Percentiles rank a stretch among this genome's conserved stretches.
Evolutionary conservation across 2,888 invertebrate species (phyloP).

Genomic region (Drosophila buzzatii): DNA sequence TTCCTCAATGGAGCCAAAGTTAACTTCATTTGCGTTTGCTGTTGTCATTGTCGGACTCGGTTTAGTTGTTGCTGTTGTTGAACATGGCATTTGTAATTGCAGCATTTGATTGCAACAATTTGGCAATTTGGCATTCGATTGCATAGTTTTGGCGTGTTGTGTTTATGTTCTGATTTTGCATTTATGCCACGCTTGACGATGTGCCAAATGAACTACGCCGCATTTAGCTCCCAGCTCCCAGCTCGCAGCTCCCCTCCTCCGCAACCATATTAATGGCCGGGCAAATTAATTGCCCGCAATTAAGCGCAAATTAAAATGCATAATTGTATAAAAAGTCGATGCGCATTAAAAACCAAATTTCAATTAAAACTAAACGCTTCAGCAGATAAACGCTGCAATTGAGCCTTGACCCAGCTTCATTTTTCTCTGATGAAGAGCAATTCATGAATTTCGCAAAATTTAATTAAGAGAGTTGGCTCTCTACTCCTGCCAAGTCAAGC

Average conservation of each 20-base stretch:
- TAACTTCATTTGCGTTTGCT: constrained; percentile 46
- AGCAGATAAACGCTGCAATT: neutral
- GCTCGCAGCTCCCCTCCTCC: too few relatives aligned
- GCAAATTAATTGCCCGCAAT: constrained; percentile 68
- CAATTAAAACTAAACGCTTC: constrained; percentile 32
- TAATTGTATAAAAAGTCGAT: constrained; percentile 20
- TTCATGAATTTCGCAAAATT: too few relatives aligned
- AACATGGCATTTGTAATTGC: constrained; percentile 45
- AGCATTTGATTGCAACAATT: constrained; percentile 50
- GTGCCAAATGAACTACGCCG: constrained; percentile 15
- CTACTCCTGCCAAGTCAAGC: too few relatives aligned
- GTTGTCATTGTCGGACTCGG: constrained; percentile 12
- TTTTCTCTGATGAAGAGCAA: too few relatives aligned
- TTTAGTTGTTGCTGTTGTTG: constrained; percentile 15
- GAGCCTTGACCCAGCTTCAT: too few relatives aligned
- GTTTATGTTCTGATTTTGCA: constrained; percentile 23
- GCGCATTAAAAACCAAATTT: constrained; percentile 4
- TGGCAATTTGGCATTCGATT: constrained; percentile 43
- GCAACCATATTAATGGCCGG: constrained; percentile 47
- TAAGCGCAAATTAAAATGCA: constrained; percentile 54
- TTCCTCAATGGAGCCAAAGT: constrained; percentile 26
- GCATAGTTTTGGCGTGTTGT: constrained; percentile 42
- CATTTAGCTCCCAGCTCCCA: too few relatives aligned
- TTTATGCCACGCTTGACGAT: constrained; percentile 19
- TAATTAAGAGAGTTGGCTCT: too few relatives aligned